Conservation (phyloP, 2,888 invertebrate species). For the Polydesmus complanatus region DNA sequence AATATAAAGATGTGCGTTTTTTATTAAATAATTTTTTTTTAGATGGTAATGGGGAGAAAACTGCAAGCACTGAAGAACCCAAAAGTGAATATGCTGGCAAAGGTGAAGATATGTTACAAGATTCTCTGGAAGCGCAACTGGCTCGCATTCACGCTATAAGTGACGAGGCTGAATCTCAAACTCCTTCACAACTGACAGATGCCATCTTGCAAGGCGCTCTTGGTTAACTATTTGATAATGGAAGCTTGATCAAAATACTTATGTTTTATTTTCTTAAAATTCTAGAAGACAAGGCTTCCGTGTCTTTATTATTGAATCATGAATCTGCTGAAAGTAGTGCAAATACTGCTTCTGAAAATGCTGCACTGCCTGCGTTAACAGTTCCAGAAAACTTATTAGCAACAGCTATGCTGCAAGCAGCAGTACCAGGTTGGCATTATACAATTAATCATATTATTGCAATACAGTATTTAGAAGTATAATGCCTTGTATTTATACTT, state of each 20-base stretch:
- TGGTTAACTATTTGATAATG: background rate
- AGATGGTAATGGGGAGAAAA: background rate
- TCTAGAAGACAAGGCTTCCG: background rate
- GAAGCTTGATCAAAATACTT: background rate
- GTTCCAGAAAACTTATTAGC: conserved; percentile 8
- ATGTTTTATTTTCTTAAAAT: background rate
- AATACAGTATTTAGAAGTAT: too few species aligned
- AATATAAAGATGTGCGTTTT: conserved; percentile 18
- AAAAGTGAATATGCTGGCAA: background rate
- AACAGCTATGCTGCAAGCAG: conserved; percentile 1
- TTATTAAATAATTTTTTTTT: background rate
- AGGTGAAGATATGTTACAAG: background rate
- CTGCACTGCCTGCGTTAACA: background rate
- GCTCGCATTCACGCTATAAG: background rate
- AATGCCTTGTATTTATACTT: background rate
- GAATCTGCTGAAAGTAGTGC: background rate
- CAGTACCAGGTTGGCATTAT: conserved; percentile 3
- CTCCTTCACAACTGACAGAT: background rate
- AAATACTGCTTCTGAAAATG: background rate
- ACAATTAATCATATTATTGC: too few species aligned
- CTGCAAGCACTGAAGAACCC: background rate
- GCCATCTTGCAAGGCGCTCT: background rate
- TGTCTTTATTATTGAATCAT: background rate
- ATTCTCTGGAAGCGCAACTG: background rate
- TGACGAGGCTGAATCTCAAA: background rate